Base-by-base conservation (phyloP, 2,888 invertebrate species). In the Heteromyza rotundicornis region DNA sequence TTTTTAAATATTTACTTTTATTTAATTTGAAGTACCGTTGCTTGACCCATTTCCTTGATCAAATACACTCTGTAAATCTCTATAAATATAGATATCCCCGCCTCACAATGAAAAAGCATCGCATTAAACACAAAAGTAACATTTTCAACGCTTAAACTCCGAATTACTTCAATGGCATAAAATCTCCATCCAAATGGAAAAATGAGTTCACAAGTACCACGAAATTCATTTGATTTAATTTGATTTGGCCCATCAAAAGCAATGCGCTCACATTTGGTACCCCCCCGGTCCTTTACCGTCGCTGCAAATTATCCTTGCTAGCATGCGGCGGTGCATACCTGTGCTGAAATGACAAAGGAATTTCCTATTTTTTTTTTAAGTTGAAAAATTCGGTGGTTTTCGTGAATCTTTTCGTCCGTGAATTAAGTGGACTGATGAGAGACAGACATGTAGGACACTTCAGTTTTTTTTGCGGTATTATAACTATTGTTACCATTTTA, bases 101-200 rank as follows among this genome's bases (percentile, higher is more conserved):
- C n/a, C n/a, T n/a, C n/a, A n/a, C n/a, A n/a, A n/a, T n/a, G n/a
- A n/a, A n/a, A n/a, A n/a, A n/a, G n/a, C n/a, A n/a, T n/a, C n/a
- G n/a, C n/a, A n/a, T n/a, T n/a, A n/a, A n/a, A n/a, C n/a, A n/a
- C n/a, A n/a, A n/a, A n/a, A n/a, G n/a, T n/a, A n/a, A n/a, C n/a
- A n/a, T n/a, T 54, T 59, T 35, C 54, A 52, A 47, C 58, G 32
- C 56, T 53, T 60, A 50, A 54, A 60, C 59, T 62, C 60, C 50
- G 35, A 24, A 52, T 40, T 32, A 44, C 20, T 50, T 60, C 56
- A 17, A 16, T 40, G n/a, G n/a, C n/a, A n/a, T n/a, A n/a, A n/a
- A n/a, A 60, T 64, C 68, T 68, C 76, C n/a, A n/a, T 75, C 61
- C 40, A 60, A 64, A 67, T 70, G 76, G 68, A 77, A 76, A 75